These are phyloP conservation scores for Philhelius pedissequus DNA, from an alignment of 2,888 invertebrate species.

Conservation along the genomic window DNA sequence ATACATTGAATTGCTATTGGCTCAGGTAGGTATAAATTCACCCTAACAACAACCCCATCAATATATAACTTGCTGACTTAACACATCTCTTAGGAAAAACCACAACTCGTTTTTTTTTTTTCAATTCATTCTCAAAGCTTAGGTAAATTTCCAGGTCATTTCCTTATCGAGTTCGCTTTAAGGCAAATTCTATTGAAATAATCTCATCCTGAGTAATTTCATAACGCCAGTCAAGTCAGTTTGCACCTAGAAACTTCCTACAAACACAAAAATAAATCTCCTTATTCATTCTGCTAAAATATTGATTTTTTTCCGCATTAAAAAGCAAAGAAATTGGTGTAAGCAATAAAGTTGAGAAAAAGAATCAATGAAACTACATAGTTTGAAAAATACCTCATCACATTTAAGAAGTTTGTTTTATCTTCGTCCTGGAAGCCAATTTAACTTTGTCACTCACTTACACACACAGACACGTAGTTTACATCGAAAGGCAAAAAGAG, in stretches of 20 bases:
- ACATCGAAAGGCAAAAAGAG: background rate
- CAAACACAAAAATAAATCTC: background rate
- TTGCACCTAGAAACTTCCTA: background rate
- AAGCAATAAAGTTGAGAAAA: background rate
- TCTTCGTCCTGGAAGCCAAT: background rate
- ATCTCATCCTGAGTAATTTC: background rate
- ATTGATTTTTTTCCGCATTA: background rate
- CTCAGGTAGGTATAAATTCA: no score
- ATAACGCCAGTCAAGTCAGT: background rate
- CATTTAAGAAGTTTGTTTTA: background rate
- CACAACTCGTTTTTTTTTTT: no score
- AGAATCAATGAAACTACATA: background rate
- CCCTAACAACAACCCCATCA: no score
- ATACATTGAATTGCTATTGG: no score
- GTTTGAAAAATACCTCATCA: background rate
- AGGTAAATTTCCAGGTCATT: background rate
- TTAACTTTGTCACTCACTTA: background rate
- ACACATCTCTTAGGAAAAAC: no score
- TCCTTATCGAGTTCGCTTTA: background rate
- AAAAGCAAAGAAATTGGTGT: background rate
- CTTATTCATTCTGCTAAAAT: background rate
- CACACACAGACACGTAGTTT: background rate
- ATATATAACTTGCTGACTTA: no score
- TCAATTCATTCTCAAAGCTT: background rate
- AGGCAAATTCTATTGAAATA: background rate